Conservation (phyloP, 2,113 vertebrate genomes). For the Tetrao urogallus region DNA sequence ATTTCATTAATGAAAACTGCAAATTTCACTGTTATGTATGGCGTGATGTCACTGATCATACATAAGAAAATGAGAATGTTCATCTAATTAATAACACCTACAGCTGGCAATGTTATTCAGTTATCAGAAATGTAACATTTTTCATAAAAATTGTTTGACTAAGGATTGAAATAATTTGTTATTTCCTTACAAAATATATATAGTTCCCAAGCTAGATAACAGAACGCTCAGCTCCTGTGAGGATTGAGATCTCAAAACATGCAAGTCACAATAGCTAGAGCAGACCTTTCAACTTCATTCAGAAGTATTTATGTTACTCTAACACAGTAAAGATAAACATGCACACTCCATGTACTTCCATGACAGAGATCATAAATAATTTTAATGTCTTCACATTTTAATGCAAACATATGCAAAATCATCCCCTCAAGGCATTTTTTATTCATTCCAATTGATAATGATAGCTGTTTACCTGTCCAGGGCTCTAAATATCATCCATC, state of each 20-base stretch:
- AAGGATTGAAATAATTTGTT: background rate
- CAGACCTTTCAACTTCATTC: background rate
- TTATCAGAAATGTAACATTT: background rate
- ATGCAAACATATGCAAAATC: background rate
- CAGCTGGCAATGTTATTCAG: background rate
- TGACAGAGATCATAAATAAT: background rate
- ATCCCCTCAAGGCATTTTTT: background rate
- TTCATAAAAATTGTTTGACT: background rate
- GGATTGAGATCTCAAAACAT: background rate
- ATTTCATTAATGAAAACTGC: background rate
- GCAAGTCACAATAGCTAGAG: background rate
- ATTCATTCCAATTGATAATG: background rate
- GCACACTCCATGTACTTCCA: background rate
- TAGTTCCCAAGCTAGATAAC: background rate
- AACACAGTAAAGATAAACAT: background rate
- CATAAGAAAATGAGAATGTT: background rate
- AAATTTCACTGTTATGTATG: background rate
- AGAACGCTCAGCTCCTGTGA: background rate
- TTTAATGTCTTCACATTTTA: background rate
- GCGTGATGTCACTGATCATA: fast-evolving
- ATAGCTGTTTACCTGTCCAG: background rate
- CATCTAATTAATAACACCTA: background rate
- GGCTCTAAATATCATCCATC: background rate
- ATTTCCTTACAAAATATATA: background rate
- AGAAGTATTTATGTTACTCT: background rate